Conservation (phyloP, 2,888 invertebrate species). For the Meloe dianella region DNA sequence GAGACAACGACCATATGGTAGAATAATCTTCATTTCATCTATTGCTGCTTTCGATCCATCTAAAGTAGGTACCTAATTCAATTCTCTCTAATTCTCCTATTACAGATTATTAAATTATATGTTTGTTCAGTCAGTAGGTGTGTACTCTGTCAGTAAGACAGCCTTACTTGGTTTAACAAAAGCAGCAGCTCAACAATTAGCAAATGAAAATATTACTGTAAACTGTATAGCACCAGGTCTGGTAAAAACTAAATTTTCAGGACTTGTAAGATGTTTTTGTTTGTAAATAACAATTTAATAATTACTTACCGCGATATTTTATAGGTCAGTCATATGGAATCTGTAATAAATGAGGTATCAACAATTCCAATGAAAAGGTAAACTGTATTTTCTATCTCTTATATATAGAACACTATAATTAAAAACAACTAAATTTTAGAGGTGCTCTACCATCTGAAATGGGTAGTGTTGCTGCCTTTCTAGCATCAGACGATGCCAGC, state of each 20-base stretch:
- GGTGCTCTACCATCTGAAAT: constrained; percentile 69
- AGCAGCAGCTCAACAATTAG: constrained; percentile 76
- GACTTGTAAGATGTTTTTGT: neutral
- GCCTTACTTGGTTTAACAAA: constrained; percentile 86
- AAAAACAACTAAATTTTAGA: constrained; percentile 49
- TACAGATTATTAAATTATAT: too few species aligned
- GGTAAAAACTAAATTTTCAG: constrained; percentile 81
- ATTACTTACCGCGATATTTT: neutral
- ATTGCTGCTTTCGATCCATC: too few species aligned
- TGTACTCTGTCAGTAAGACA: constrained; percentile 92
- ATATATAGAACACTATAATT: neutral
- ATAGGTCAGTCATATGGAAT: neutral
- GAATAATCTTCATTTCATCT: too few species aligned
- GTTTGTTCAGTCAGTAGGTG: too few species aligned
- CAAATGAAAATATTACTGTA: constrained; percentile 82
- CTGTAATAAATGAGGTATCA: constrained; percentile 30
- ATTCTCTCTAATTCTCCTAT: too few species aligned
- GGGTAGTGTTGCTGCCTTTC: constrained; percentile 69
- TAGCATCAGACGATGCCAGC: constrained; percentile 72
- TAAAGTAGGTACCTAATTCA: too few species aligned
- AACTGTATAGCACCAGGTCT: constrained; percentile 93
- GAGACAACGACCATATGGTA: too few species aligned
- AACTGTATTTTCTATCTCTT: constrained; percentile 62
- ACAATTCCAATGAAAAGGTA: constrained; percentile 67
- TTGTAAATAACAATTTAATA: neutral